These are phyloP conservation scores for Micoletzkya japonica DNA, from an alignment of 2,888 invertebrate species.

Conservation along the genomic window DNA sequence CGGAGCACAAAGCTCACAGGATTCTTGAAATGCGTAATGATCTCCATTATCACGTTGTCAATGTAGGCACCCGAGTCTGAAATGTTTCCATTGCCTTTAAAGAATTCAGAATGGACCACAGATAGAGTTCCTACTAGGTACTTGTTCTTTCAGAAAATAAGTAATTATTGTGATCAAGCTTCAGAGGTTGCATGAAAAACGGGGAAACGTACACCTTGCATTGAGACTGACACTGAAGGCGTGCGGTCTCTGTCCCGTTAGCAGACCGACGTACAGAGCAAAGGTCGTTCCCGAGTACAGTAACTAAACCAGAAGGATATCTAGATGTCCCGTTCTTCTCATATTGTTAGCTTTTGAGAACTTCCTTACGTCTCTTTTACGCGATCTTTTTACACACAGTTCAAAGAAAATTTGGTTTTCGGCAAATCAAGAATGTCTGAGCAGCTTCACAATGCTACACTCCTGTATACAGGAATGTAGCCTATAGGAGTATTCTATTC, in stretches of 20 bases:
- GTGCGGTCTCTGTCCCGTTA: conserved; percentile 64
- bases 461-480: too few relatives aligned
- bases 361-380: too few relatives aligned
- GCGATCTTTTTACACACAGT: too few relatives aligned
- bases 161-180: not conserved
- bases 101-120: too few relatives aligned
- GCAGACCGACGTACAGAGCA: conserved; percentile 64
- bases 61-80: conserved; percentile 56
- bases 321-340: not conserved
- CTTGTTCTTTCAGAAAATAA: not conserved
- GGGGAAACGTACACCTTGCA: conserved; percentile 56
- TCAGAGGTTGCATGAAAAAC: not conserved
- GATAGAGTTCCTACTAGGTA: not conserved
- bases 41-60: conserved; percentile 62
- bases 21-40: conserved; percentile 59
- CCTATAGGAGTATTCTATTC: too few relatives aligned
- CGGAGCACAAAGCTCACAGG: conserved; percentile 63
- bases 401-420: too few relatives aligned
- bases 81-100: conserved; percentile 20
- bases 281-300: conserved; percentile 64
- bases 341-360: not conserved
- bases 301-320: conserved; percentile 59
- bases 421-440: too few relatives aligned
- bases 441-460: too few relatives aligned
- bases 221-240: conserved; percentile 65